Percentiles rank a stretch among this genome's conserved stretches.
Evolutionary conservation across 1,140 invertebrate species (phyloP).

Genomic region (Apis florea): DNA sequence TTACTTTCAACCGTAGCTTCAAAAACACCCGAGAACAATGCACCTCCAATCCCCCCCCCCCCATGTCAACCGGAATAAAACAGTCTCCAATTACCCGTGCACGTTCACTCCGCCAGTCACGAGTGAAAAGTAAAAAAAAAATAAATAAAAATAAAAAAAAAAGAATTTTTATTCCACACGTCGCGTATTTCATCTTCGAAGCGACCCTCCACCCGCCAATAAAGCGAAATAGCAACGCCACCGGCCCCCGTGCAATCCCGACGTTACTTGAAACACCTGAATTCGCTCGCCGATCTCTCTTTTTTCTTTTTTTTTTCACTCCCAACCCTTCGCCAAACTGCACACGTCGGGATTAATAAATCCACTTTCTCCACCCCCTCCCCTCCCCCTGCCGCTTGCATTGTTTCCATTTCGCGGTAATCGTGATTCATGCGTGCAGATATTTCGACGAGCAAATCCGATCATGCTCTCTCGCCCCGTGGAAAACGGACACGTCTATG

Average conservation of each 20-base stretch:
- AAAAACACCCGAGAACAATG: background rate
- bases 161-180: background rate
- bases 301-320: background rate
- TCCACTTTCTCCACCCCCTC: slow-evolving; percentile 11
- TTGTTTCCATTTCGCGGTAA: slow-evolving; percentile 54
- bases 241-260: background rate
- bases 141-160: background rate
- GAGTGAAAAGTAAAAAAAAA: background rate
- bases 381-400: slow-evolving; percentile 2
- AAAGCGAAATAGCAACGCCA: slow-evolving; percentile 18
- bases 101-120: background rate
- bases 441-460: slow-evolving; percentile 48
- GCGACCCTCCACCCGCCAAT: slow-evolving; percentile 5
- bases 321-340: too few relatives aligned
- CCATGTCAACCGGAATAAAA: background rate
- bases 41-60: background rate
- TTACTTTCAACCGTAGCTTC: background rate
- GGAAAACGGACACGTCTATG: slow-evolving; percentile 19
- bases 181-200: slow-evolving; percentile 26
- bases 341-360: slow-evolving; percentile 42
- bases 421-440: slow-evolving; percentile 54
- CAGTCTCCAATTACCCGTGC: slow-evolving; percentile 5
- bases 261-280: slow-evolving; percentile 34
- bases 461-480: slow-evolving; percentile 41
- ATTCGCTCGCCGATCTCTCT: background rate